Evolutionary conservation across 2,797 vertebrate species (phyloP).

Genomic region (Micropoecilia bifurca): DNA sequence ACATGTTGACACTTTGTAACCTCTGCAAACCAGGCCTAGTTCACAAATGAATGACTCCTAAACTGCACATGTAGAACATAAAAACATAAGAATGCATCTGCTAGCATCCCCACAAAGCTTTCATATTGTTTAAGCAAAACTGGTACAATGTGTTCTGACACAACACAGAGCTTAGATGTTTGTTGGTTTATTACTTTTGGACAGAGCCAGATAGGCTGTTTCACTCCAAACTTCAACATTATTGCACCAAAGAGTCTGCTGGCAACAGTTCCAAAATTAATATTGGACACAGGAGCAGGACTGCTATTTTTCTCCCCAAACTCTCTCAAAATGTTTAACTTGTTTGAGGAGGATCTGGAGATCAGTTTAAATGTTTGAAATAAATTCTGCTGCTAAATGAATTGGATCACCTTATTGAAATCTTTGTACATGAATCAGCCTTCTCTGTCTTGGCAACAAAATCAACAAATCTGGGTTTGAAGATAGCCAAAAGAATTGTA

Average conservation of each 20-base stretch:
- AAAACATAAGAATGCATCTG: neutral
- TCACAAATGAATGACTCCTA: neutral
- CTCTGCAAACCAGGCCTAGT: neutral
- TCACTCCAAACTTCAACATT: neutral
- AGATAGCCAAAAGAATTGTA: neutral
- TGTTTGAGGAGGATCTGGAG: neutral
- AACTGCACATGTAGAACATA: neutral
- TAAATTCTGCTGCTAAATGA: neutral
- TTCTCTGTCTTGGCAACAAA: neutral
- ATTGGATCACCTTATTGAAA: neutral
- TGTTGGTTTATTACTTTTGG: neutral
- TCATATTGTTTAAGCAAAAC: conserved; percentile 2
- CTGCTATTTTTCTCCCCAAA: too few relatives aligned
- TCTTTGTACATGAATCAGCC: neutral
- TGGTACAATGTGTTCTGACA: neutral
- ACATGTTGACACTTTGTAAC: neutral
- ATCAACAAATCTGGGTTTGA: neutral
- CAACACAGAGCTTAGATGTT: neutral
- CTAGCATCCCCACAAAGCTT: neutral
- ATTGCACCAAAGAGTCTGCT: neutral
- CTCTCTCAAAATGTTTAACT: neutral
- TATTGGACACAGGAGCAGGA: too few relatives aligned
- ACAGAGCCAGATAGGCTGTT: neutral
- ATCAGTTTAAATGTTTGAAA: neutral
- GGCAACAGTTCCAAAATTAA: neutral